These are phyloP conservation scores for Bombylius major DNA, from an alignment of 2,888 invertebrate species.

Conservation along the genomic window DNA sequence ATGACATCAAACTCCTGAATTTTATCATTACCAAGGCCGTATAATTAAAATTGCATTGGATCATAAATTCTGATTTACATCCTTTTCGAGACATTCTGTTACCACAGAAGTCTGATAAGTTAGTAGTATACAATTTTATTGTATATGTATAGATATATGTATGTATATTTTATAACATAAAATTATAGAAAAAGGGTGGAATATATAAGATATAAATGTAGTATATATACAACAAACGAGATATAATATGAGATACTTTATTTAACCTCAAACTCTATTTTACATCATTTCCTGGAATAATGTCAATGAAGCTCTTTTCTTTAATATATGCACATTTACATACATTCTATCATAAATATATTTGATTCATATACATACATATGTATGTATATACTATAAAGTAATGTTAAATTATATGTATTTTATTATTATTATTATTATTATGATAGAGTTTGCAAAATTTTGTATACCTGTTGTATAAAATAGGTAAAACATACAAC, in stretches of 20 bases:
- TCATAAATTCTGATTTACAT: conserved; percentile 13
- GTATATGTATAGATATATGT: too few relatives aligned
- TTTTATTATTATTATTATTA: too few relatives aligned
- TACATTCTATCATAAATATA: background rate
- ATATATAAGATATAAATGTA: too few relatives aligned
- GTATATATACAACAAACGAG: too few relatives aligned
- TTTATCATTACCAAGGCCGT: conserved; percentile 4
- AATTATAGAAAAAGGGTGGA: too few relatives aligned
- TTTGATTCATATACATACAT: too few relatives aligned
- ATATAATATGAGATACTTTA: too few relatives aligned
- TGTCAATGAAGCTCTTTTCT: background rate
- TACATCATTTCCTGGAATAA: background rate
- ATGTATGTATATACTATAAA: background rate
- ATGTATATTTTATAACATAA: too few relatives aligned
- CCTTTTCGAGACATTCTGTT: conserved; percentile 1
- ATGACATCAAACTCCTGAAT: conserved; percentile 4
- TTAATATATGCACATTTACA: background rate
- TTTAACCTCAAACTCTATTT: background rate
- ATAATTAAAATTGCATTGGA: conserved; percentile 13
- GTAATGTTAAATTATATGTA: too few relatives aligned
- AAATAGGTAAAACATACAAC: too few relatives aligned
- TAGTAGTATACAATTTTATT: background rate
- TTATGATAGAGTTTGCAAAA: too few relatives aligned
- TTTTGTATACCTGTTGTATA: too few relatives aligned
- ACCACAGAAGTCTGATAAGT: conserved; percentile 3